phyloP scores from a whole-genome alignment of 2,797 vertebrate genomes.

The Babyrousa celebensis region DNA sequence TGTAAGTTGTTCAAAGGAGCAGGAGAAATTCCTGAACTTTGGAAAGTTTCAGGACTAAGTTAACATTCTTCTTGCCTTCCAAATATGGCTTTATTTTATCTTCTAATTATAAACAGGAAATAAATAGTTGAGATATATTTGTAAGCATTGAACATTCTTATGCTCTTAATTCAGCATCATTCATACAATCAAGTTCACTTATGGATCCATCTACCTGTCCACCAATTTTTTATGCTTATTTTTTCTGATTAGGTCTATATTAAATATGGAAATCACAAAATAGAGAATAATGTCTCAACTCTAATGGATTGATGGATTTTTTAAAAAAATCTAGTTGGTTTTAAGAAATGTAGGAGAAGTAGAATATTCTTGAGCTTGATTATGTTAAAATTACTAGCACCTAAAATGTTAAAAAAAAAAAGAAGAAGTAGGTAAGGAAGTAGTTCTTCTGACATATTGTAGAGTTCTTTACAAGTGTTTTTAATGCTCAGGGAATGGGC shows the following conservation, averaged over 20 bases:
- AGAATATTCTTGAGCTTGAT: background rate
- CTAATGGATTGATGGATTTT: background rate
- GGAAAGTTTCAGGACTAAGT: background rate
- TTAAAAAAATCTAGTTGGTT: background rate
- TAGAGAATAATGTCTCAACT: background rate
- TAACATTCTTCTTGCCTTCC: constrained; percentile 43
- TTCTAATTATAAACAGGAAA: background rate
- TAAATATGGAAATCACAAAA: constrained; percentile 9
- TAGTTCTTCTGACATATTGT: background rate
- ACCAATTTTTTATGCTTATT: background rate
- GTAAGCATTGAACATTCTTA: background rate
- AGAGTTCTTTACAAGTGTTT: background rate
- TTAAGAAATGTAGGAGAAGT: background rate
- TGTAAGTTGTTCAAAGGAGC: constrained; percentile 37
- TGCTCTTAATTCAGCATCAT: background rate
- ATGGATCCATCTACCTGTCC: background rate
- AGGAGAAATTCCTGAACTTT: constrained; percentile 53
- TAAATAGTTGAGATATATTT: constrained; percentile 5
- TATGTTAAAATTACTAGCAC: background rate
- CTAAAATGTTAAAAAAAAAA: background rate
- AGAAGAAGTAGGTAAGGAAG: background rate
- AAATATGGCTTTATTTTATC: constrained; percentile 54
- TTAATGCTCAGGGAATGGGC: background rate
- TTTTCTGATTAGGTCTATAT: background rate
- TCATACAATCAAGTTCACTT: constrained; percentile 5